Percentiles rank a stretch among this genome's conserved stretches.
phyloP scores from a whole-genome alignment of 2,888 invertebrate species.

The Chymomyza procnemis region DNA sequence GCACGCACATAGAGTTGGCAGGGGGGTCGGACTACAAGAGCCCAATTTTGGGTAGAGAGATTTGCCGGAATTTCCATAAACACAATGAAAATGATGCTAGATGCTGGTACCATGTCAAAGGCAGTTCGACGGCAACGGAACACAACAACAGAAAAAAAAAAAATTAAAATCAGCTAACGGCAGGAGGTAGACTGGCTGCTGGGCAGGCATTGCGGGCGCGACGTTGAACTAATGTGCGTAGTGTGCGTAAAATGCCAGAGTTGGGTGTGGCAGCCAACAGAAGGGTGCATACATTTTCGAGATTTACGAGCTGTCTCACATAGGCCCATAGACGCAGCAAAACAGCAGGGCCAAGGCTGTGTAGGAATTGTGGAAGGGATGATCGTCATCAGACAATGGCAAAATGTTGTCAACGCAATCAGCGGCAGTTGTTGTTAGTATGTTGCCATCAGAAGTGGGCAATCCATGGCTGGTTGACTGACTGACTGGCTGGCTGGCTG shows the following conservation, averaged over 20 bases:
- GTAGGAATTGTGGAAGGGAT: not conserved
- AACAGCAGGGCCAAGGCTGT: not conserved
- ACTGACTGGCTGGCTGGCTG: not conserved
- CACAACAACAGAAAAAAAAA: not conserved
- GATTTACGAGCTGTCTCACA: conserved; percentile 68
- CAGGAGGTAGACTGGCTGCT: conserved; percentile 11
- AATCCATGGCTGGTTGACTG: conserved; percentile 19
- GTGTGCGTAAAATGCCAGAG: conserved; percentile 8
- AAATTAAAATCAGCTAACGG: not conserved
- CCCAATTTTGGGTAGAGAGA: conserved; percentile 11
- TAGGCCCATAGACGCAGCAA: not conserved
- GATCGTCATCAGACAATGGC: conserved; percentile 47
- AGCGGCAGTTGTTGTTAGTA: conserved; percentile 55
- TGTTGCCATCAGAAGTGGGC: conserved; percentile 49
- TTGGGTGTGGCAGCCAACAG: conserved; percentile 33
- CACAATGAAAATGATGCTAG: conserved; percentile 62
- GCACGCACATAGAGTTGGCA: not conserved
- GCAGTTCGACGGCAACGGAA: too few species aligned
- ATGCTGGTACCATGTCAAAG: conserved; percentile 27
- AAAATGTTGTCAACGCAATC: conserved; percentile 74
- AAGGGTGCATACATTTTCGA: conserved; percentile 71
- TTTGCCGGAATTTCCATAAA: conserved; percentile 63
- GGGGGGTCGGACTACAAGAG: not conserved
- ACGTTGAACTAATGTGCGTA: conserved; percentile 23
- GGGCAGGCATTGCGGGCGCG: conserved; percentile 22